Base-by-base conservation (phyloP, 2,888 invertebrate genomes). In the Eulithis testata region DNA sequence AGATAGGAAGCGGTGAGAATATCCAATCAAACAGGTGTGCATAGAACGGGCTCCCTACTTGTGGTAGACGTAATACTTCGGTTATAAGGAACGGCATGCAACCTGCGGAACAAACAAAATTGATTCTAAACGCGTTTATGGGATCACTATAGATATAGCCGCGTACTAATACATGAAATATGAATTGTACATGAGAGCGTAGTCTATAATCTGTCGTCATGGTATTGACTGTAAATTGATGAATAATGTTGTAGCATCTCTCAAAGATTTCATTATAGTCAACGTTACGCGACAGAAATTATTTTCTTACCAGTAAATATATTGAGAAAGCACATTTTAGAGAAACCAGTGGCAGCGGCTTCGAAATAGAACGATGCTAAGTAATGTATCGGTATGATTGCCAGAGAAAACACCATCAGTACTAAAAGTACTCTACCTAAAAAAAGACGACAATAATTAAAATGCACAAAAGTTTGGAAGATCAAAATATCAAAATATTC, bases 301-400 rank as follows among this genome's bases (percentile, higher is more conserved):
- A 47, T 14, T 47, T 47, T 47, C 54, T 60, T 50, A 89, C 91
- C 91, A 59, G 86, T 81, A 68, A 97, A 95, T 66, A 97, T 95
- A 78, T 96, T 96, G 58, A 96, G 91, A 72, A 97, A 94, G 21
- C 96, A 95, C 87, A 97, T 94, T 79, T 96, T 94, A 0, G 96
- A 95, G 83, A 96, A 97, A 0, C 97, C 97, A 0, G 96, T 95
- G 0, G 97, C 95, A 0, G 97, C 95, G 0, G 96, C 94, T 11
- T 94, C 93, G 80, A 97, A 97, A 60, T 94, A 84, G 80, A 95
- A 95, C 0, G 97, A 96, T 2, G 94, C 90, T 45, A 97, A 81
- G 83, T 97, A 97, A 76, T 96, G 95, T 62, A 96, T 83, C 0
- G 97, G 97, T 74, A 97, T 90, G 66, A 95, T 95, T 0, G 96